Evolutionary conservation across 1,140 invertebrate genomes (phyloP).

Genomic region (Conus ventricosus): DNA sequence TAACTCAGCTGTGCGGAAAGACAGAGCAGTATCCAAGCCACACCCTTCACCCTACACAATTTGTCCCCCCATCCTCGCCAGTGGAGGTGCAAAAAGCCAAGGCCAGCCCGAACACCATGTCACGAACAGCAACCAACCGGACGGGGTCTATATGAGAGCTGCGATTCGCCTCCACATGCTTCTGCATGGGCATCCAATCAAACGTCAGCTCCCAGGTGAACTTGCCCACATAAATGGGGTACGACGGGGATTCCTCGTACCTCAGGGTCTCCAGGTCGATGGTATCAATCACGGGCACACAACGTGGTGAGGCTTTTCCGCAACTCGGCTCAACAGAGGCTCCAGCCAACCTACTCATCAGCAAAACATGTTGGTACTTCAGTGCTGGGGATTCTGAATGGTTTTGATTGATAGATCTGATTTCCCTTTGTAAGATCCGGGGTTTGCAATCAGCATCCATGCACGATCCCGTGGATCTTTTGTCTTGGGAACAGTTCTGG

Average conservation of each 20-base stretch:
- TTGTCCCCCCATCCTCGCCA: neutral
- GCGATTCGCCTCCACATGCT: slow-evolving; percentile 80
- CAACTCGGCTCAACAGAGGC: slow-evolving; percentile 83
- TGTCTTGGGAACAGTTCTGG: too few species aligned
- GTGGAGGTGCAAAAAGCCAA: neutral
- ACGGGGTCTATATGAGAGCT: slow-evolving; percentile 74
- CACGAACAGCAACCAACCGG: slow-evolving; percentile 19
- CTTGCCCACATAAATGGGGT: slow-evolving; percentile 82
- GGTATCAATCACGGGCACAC: slow-evolving; percentile 94
- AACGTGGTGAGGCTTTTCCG: slow-evolving; percentile 86
- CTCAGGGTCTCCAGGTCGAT: slow-evolving; percentile 94
- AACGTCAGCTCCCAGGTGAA: slow-evolving; percentile 97
- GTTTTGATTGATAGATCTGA: too few species aligned
- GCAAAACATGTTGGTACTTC: neutral
- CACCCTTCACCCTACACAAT: neutral
- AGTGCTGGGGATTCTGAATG: neutral
- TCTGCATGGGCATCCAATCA: slow-evolving; percentile 90
- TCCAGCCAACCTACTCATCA: slow-evolving; percentile 88
- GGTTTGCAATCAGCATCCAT: too few species aligned
- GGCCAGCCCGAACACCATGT: neutral
- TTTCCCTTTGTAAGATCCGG: too few species aligned
- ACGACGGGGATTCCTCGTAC: slow-evolving; percentile 80
- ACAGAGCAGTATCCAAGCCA: neutral
- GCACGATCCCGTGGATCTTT: too few species aligned
- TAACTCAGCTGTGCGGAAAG: neutral